Percentiles rank a stretch among this genome's conserved stretches.
Evolutionary conservation across 2,113 vertebrate genomes (phyloP).

Genomic region (Thomomys bottae): DNA sequence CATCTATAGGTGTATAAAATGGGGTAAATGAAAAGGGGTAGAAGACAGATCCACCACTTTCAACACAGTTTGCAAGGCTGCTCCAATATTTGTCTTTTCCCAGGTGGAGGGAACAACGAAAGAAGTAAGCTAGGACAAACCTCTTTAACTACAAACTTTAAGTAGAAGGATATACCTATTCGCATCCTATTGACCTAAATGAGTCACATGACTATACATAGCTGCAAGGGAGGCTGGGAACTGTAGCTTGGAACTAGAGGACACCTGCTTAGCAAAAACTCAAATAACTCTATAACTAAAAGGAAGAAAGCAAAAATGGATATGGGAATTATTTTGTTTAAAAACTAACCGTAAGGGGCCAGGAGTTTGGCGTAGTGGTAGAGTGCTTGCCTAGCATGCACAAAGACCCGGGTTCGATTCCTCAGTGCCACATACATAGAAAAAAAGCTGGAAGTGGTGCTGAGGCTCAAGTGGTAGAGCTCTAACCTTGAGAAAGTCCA

Average conservation of each 20-base stretch:
- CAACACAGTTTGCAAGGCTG: background rate
- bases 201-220: background rate
- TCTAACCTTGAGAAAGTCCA: too few relatives aligned
- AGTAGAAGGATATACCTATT: background rate
- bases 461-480: too few relatives aligned
- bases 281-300: background rate
- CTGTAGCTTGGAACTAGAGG: background rate
- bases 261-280: background rate
- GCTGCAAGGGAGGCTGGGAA: conserved; percentile 12
- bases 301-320: background rate
- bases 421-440: too few relatives aligned
- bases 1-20: background rate
- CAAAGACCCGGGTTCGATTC: too few relatives aligned
- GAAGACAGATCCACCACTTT: background rate
- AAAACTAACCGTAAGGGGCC: background rate
- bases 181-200: background rate
- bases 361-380: too few relatives aligned
- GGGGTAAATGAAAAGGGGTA: background rate
- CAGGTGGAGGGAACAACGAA: background rate
- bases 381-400: too few relatives aligned
- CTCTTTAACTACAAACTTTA: background rate
- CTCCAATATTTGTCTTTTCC: background rate
- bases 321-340: background rate
- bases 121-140: background rate
- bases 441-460: too few relatives aligned